Evolutionary conservation across 1,140 invertebrate genomes (phyloP), one percentile per base, ranked within the genome.

Genomic region (Drosophila subpulchrella): DNA sequence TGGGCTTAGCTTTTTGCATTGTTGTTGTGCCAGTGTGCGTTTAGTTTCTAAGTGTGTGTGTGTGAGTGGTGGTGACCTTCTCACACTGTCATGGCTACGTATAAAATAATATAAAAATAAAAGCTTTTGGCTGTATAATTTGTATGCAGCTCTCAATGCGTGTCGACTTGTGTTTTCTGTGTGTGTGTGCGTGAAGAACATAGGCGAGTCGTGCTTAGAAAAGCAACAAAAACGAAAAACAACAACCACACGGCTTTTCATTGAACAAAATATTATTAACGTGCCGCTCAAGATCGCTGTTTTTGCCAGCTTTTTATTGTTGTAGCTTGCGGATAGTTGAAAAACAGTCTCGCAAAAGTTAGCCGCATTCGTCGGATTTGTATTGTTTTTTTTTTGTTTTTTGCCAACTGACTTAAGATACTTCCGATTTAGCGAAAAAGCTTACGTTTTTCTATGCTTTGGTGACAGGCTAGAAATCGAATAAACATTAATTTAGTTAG

Each of bases 41-140:
- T 71, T 6, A 53, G 55, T 53, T 55, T 70, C n/a, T 51, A 11
- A 30, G n/a, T n/a, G n/a, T 15, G 27, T 30, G 30, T 63, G 50
- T 56, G 54, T 58, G 50, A 67, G 17, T 88, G 46, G 75, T 91
- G 90, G 75, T 91, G 90, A 91, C 90, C 90, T 91, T 91, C 90
- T 91, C 90, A 91, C 90, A 91, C 90, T 91, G 90, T 91, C 90
- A 91, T 81, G 90, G 90, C 90, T 91, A 81, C 84, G 73, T 75
- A 89, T 84, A 83, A 88, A 83, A 77, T 74, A 65, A 74, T 84
- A 85, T 66, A 82, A 82, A 86, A 75, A 88, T 68, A 91, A 86
- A 91, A 91, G 90, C 90, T 91, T 90, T 79, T 59, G 78, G 44
- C 75, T 81, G 76, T 90, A 85, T 82, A 90, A 81, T 81, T 89